Base-by-base conservation (phyloP, 1,140 invertebrate species). In the Drosophila sulfurigaster region DNA sequence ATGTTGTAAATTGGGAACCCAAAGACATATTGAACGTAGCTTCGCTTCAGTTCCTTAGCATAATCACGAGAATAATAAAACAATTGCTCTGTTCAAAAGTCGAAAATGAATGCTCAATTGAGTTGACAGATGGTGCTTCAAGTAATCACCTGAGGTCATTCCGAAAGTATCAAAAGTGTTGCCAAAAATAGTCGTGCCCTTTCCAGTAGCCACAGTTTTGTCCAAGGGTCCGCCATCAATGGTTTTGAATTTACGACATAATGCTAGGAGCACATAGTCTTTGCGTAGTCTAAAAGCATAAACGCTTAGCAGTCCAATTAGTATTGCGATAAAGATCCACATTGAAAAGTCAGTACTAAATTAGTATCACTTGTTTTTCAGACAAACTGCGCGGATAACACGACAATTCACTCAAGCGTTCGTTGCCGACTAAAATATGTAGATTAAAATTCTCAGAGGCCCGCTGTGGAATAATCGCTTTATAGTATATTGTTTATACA, bases 21-120 rank as follows among this genome's bases (percentile, higher is more conserved):
- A 41, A 80, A 46, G 4, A 64, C 52, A 54, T 82, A 82, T 68
- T 80, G 67, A 8, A 82, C 43, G 45, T 82, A 82, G 60, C 78
- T 82, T 15, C 72, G 54, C 57, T 62, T 38, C 5, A 80, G 63
- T 6, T 57, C 51, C 16, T 41, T 49, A 6, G 78, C 78, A 60
- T 73, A 58, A 11, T 68, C 30, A 6, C 74, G 66, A 20, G 58
- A 38, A 66, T 76, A 75, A 56, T 82, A 58, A 63, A 82, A 79
- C 45, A 81, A 51, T 65, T 81, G 15, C 28, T 71, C 75, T 81
- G 20, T 28, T 51, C 8, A 35, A 32, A 11, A 28, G 41, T 13
- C 8, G 43, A 41, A 20, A 32, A 45, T 25, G 0, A 1, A 25
- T 52, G 41, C 32, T 45, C 16, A 15, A 48, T 48, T 13, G 11